phyloP scores from a whole-genome alignment of 2,113 vertebrate species.

The Melanotaenia duboulayi region DNA sequence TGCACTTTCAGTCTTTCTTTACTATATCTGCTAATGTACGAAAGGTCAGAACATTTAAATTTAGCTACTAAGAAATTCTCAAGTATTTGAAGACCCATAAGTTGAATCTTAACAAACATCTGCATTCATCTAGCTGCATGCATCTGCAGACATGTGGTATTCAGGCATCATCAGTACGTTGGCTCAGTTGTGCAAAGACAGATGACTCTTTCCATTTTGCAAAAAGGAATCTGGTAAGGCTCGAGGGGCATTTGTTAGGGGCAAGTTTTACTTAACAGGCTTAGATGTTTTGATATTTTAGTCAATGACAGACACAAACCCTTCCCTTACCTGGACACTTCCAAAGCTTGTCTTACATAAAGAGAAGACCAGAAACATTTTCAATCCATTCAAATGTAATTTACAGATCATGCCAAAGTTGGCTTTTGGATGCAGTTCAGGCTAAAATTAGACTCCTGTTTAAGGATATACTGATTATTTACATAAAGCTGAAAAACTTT shows the following conservation, averaged over 20 bases:
- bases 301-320: neutral
- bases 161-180: slow-evolving; percentile 33
- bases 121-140: slow-evolving; percentile 21
- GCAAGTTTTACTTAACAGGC: slow-evolving; percentile 17
- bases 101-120: slow-evolving; percentile 13
- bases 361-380: neutral
- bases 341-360: neutral
- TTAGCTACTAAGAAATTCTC: neutral
- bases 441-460: neutral
- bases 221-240: slow-evolving; percentile 7
- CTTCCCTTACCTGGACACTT: neutral
- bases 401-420: neutral
- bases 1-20: neutral
- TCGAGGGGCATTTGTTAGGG: slow-evolving; percentile 1
- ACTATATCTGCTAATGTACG: neutral
- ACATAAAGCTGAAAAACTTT: neutral
- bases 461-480: neutral
- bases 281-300: slow-evolving; percentile 19
- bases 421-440: neutral
- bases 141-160: slow-evolving; percentile 33
- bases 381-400: neutral
- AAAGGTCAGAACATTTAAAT: neutral
- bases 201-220: slow-evolving; percentile 20
- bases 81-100: slow-evolving; percentile 4
- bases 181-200: slow-evolving; percentile 16